Evolutionary conservation across 2,888 invertebrate genomes (phyloP).

Genomic region (Desoria tigrina): DNA sequence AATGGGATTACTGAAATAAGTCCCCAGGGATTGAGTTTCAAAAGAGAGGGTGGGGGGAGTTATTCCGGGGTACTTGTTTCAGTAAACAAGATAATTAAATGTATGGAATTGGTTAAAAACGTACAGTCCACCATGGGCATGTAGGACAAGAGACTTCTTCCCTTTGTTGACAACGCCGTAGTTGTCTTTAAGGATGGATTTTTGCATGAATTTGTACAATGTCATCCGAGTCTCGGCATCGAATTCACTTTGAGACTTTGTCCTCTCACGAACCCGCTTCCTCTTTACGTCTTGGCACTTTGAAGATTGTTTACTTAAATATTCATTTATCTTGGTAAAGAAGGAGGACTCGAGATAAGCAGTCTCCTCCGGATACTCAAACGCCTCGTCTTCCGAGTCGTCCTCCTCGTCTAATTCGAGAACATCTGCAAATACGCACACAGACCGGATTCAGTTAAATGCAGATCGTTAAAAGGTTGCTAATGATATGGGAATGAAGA

Average conservation of each 20-base stretch:
- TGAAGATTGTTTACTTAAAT: not conserved
- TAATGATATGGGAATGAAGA: too few species aligned
- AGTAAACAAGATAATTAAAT: not conserved
- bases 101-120: conserved; percentile 31
- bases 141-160: conserved; percentile 63
- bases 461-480: not conserved
- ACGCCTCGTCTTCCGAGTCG: conserved; percentile 4
- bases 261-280: not conserved
- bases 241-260: conserved; percentile 8
- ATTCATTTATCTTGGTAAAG: conserved; percentile 12
- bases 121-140: conserved; percentile 61
- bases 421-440: too few species aligned
- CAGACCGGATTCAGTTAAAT: not conserved
- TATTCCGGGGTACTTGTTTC: too few species aligned
- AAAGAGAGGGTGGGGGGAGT: too few species aligned
- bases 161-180: conserved; percentile 63
- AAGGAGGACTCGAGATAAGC: conserved; percentile 2
- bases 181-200: conserved; percentile 60
- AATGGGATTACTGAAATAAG: not conserved
- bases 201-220: conserved; percentile 61
- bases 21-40: not conserved
- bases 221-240: conserved; percentile 13
- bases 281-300: conserved; percentile 16
- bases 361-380: not conserved
- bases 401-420: conserved; percentile 15